A percentile compares a stretch with the other conserved stretches of the same genome.
These are phyloP conservation scores for Gallinago paraguaiae DNA, from an alignment of 2,113 vertebrate genomes.

Conservation along the genomic window DNA sequence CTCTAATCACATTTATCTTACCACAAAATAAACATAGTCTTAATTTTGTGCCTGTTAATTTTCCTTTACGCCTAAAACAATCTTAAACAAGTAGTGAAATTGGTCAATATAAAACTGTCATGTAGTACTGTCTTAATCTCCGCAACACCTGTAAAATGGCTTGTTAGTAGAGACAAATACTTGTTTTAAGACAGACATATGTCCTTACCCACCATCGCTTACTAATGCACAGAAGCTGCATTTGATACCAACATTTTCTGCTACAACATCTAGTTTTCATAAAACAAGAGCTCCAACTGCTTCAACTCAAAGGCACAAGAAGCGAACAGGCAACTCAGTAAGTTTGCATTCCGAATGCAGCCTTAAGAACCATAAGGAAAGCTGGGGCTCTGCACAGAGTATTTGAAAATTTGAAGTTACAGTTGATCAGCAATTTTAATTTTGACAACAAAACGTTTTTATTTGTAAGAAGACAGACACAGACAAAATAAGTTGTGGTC, in stretches of 20 bases:
- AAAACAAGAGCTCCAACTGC: background rate
- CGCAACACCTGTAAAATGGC: background rate
- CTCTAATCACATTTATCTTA: background rate
- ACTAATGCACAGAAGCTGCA: background rate
- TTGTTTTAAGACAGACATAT: background rate
- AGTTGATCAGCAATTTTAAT: background rate
- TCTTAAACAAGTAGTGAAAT: background rate
- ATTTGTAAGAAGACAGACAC: background rate
- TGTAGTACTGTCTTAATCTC: background rate
- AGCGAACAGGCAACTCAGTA: background rate
- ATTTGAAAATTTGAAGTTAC: background rate
- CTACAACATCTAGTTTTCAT: background rate
- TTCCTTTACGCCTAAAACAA: background rate
- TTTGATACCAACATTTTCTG: background rate
- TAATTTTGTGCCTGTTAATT: background rate
- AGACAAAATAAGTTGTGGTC: background rate
- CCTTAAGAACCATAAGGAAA: background rate
- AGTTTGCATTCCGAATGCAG: background rate
- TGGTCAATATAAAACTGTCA: background rate
- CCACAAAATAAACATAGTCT: rapidly evolving
- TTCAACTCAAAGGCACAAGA: background rate
- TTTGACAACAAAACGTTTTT: background rate
- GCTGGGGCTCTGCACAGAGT: background rate
- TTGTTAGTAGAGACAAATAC: background rate
- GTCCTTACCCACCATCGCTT: background rate